Percentiles rank a stretch among this genome's conserved stretches.
phyloP scores from a whole-genome alignment of 2,113 vertebrate species.

The Nycticebus coucang region DNA sequence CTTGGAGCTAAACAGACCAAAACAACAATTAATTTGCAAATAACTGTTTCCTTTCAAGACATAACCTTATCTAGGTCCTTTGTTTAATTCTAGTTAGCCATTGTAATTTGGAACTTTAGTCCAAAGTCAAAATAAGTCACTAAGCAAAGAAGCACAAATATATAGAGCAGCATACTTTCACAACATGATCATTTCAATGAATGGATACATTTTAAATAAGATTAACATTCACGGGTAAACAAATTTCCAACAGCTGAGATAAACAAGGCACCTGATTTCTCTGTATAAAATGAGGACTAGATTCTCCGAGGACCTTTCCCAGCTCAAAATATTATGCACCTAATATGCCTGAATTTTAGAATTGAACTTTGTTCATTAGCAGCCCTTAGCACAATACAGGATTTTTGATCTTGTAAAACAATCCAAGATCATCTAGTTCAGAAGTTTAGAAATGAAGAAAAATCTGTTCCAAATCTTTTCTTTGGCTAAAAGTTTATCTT shows the following conservation, averaged over 20 bases:
- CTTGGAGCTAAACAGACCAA: not conserved
- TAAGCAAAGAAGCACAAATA: not conserved
- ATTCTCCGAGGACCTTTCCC: not conserved
- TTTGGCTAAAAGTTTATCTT: not conserved
- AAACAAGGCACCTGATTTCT: not conserved
- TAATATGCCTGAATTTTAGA: not conserved
- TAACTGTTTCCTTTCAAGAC: not conserved
- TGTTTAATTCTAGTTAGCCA: constrained; percentile 11
- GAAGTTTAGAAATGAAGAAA: not conserved
- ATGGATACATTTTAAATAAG: constrained; percentile 7
- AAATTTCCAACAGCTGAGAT: not conserved
- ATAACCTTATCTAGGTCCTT: not conserved
- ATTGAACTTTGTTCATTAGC: not conserved
- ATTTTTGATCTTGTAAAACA: constrained; percentile 13
- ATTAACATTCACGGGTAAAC: constrained; percentile 26
- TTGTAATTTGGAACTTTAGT: not conserved
- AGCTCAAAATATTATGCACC: not conserved
- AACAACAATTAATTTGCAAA: not conserved
- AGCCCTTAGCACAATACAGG: not conserved
- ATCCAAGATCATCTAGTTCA: not conserved
- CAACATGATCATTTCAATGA: not conserved
- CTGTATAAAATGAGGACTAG: not conserved
- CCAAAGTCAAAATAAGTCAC: not conserved
- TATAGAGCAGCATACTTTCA: not conserved
- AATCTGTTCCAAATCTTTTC: not conserved